Evolutionary conservation across 2,113 vertebrate genomes (phyloP).

Genomic region (Diadophis punctatus): DNA sequence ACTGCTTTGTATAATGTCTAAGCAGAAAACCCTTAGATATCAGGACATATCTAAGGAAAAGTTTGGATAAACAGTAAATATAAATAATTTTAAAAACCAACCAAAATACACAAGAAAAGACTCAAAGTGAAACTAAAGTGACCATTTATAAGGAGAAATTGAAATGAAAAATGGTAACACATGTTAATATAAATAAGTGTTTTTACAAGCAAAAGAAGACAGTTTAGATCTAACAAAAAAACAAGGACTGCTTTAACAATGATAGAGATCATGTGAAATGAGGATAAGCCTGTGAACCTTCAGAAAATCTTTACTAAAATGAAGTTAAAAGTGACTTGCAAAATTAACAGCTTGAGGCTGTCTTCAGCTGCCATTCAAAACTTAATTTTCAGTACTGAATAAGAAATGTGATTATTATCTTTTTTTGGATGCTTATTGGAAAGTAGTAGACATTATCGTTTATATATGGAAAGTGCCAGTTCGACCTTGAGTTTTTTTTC

Average conservation of each 20-base stretch:
- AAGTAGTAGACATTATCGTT: background rate
- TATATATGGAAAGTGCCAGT: background rate
- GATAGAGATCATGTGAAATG: background rate
- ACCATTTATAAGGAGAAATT: background rate
- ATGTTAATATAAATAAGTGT: background rate
- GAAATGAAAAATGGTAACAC: background rate
- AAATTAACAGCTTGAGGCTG: constrained; percentile 6
- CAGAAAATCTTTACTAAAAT: background rate
- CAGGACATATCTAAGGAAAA: background rate
- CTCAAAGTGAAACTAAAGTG: background rate
- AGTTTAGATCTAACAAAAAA: background rate
- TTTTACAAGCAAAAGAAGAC: background rate
- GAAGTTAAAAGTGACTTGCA: background rate
- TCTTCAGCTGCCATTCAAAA: background rate
- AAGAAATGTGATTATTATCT: background rate
- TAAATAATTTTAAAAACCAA: background rate
- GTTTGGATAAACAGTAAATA: constrained; percentile 9
- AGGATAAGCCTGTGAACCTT: background rate
- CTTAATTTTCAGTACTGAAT: constrained; percentile 9
- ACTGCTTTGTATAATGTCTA: background rate
- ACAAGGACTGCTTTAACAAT: background rate
- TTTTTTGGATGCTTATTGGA: background rate
- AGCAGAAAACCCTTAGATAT: background rate
- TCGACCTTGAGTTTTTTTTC: background rate
- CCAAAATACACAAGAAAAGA: background rate